Base-by-base conservation (phyloP, 1,140 invertebrate genomes). In the Euura lappo region DNA sequence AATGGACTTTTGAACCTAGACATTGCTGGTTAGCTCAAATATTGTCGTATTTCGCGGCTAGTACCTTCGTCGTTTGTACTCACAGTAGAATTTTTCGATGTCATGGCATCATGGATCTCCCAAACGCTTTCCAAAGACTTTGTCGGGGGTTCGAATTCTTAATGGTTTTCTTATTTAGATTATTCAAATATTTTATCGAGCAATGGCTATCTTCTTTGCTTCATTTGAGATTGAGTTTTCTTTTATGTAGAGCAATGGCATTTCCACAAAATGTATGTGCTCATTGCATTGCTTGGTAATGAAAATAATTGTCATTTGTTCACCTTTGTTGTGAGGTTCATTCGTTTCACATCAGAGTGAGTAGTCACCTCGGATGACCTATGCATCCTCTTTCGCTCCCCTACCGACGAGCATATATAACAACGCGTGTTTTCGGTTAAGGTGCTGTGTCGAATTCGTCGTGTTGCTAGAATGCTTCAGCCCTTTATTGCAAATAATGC, bases 1-100 rank as follows among this genome's bases (percentile, higher is more conserved):
- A 86, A 75, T 6, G 84, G 84, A 72, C 85, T 80, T 68, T 86
- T 80, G 66, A 77, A 76, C 2, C 80, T 66, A 75, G 76, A 73
- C 46, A 78, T 74, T 28, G 83, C 76, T 67, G 76, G 79, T 11
- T 75, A 69, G 10, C 6, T 60, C 3, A 75, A 7, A 47, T 73
- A 73, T 65, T 73, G 65, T 45, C 65, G 44, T 11, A 71, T 11
- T 71, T 75, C 71, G 66, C 3, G 45, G 44, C 65, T 43, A 64
- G 47, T 71, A 44, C 7, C 51, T 28, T 45, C 7, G 4, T 69
- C 43, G 43, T 69, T 69, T 10, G n/a, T 69, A 44, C 43, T 13
- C 43, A 43, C 3, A 69, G n/a, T 69, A 3, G n/a, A 44, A 69
- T 1, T 44, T 6, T 45, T 51, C 47, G 47, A 51, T 51, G 2